Base-by-base conservation (phyloP, 2,888 invertebrate species). In the Rhagophthalmus giganteus region DNA sequence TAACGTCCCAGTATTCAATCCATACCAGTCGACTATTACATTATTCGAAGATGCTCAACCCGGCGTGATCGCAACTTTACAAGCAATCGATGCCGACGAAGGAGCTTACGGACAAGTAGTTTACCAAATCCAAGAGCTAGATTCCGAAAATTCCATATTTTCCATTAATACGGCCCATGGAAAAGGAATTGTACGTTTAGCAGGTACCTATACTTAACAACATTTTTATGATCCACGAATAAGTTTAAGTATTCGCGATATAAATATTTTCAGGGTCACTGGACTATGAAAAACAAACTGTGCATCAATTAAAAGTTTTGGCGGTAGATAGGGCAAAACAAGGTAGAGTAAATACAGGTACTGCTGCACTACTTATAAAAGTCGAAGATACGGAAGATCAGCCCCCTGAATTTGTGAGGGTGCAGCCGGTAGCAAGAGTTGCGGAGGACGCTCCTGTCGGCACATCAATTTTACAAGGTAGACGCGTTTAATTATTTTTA, bases 41-140 rank as follows among this genome's bases (percentile, higher is more conserved):
- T 80, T 94, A 27, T 83, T 84, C 49, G 94, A 94, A 78, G 84
- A 92, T 72, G 85, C 88, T 39, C 74, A 79, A 3, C 88, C 90
- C 0, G 85, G 88, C 10, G 78, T 90, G 50, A 76, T 94, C 33
- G 80, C 87, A 8, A 87, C 88, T 1, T 81, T 94, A 14, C 91
- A 93, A 76, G 94, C 94, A 7, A 88, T 86, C 2, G 94, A 94
- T 73, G 82, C 86, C 38, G 94, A 94, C 69, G 91, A 93, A 76
- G 94, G 94, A 33, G 88, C 92, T 26, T 94, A 93, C 66, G 94
- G 94, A 28, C 94, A 94, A 79, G 90, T 94, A 13, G 83, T 94
- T 11, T 94, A 94, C 71, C 84, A 89, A 66, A 76, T 94, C 50
- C 84, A 91, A 79, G 91, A 91, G 65, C 76, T 86, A 38, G 91